Base-by-base conservation (phyloP, 2,113 vertebrate genomes). In the Amphilophus citrinellus region DNA sequence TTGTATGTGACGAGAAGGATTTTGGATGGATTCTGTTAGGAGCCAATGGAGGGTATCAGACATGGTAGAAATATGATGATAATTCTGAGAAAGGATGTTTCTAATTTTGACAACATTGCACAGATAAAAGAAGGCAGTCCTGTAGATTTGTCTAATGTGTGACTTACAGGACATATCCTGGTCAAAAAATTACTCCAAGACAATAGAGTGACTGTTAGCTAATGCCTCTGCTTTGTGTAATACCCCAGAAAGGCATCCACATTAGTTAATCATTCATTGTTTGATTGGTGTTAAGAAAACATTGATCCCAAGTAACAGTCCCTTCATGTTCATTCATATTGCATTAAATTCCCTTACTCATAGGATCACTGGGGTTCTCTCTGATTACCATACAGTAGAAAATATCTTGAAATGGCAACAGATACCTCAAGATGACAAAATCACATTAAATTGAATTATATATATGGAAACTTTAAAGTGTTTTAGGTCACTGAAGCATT, bases 221-320 rank as follows among this genome's bases (percentile, higher is more conserved):
- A 0, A 6, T 24, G 15, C 1, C 0, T 0, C 62, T 37, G 32
- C 61, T 42, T 42, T 3, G 15, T 42, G 10, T 11, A 39, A 39
- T 39, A 9, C 37, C 37, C 37, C 37, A 1, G 9, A 10, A 37
- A 39, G 37, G 37, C 37, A 39, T 39, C 37, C 8, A 2, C 37
- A 39, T 39, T 39, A 39, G 8, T 39, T 39, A 39, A 39, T 10
- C 37, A 39, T 39, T 39, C 8, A 39, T 39, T 39, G 8, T 39
- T 39, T 39, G 37, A 6, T 39, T 39, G 2, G 37, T 8, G 37
- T 39, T 7, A 37, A 5, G 7, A 37, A 37, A 37, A 37, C 9
- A 42, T 42, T 42, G 39, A 47, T 14, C 13, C 44, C 44, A 47
- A 42, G 39, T 42, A 42, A 11, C 39, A 8, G 44, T 47, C 13